phyloP scores from a whole-genome alignment of 1,140 invertebrate species.

The Polypedilum pembai region DNA sequence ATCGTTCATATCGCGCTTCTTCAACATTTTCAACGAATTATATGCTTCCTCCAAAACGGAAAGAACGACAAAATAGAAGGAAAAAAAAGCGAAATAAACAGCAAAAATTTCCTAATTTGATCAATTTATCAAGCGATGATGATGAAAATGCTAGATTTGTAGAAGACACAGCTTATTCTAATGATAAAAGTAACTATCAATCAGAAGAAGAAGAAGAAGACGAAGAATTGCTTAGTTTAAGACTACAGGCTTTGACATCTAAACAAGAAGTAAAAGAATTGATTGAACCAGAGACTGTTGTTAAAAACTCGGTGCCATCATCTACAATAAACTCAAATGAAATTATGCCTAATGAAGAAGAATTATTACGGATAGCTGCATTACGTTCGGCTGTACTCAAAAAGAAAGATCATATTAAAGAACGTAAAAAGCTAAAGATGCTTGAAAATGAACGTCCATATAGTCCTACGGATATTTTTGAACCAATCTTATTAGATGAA shows the following conservation, averaged over 20 bases:
- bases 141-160: background rate
- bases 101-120: background rate
- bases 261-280: background rate
- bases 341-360: slow-evolving; percentile 1
- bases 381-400: background rate
- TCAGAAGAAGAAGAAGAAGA: background rate
- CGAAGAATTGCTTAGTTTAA: background rate
- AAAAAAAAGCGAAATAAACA: background rate
- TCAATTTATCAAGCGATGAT: background rate
- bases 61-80: background rate
- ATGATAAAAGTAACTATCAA: background rate
- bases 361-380: background rate
- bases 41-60: background rate
- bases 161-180: background rate
- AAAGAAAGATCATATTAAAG: background rate
- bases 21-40: background rate
- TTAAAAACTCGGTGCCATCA: background rate
- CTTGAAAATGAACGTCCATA: slow-evolving; percentile 20
- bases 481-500: background rate
- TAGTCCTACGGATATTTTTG: background rate
- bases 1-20: slow-evolving; percentile 14
- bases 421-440: background rate
- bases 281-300: background rate
- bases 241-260: background rate
- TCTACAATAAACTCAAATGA: background rate